Evolutionary conservation across 1,140 invertebrate genomes (phyloP).

Genomic region (Listronotus oregonensis): DNA sequence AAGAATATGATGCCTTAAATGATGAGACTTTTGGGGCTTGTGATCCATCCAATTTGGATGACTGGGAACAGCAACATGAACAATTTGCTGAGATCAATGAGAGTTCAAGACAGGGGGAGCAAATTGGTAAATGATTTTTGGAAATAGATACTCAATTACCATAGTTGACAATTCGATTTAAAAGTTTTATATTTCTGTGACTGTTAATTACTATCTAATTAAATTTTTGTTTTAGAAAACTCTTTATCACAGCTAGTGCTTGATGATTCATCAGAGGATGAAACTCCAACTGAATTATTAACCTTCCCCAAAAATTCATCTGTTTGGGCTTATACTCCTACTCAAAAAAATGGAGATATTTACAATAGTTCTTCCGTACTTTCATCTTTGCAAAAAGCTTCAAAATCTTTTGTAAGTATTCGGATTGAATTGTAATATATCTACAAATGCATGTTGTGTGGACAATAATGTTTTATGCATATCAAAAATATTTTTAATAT

Average conservation of each 20-base stretch:
- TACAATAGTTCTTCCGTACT: conserved; percentile 37
- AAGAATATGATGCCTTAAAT: conserved; percentile 87
- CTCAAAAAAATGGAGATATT: conserved; percentile 45
- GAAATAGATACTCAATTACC: background rate
- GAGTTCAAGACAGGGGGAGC: conserved; percentile 56
- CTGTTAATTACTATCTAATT: conserved; percentile 6
- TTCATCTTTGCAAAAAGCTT: conserved; percentile 42
- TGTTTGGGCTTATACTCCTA: conserved; percentile 47
- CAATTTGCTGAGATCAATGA: conserved; percentile 67
- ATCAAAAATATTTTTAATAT: too few species aligned
- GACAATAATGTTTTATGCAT: background rate
- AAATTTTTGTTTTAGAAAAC: conserved; percentile 55
- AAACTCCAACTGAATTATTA: conserved; percentile 13
- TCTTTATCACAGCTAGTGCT: conserved; percentile 64
- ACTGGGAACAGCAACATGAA: conserved; percentile 77
- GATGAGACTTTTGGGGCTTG: conserved; percentile 86
- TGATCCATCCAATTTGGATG: conserved; percentile 59
- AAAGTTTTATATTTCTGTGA: too few species aligned
- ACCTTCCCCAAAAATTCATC: conserved; percentile 38
- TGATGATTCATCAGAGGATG: conserved; percentile 43
- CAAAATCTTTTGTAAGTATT: conserved; percentile 45
- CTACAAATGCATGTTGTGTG: too few species aligned
- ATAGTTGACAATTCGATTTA: too few species aligned
- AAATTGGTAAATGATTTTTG: conserved; percentile 44
- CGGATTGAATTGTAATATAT: background rate